Base-by-base conservation (phyloP, 2,113 vertebrate genomes). In the Synodontis membranacea region DNA sequence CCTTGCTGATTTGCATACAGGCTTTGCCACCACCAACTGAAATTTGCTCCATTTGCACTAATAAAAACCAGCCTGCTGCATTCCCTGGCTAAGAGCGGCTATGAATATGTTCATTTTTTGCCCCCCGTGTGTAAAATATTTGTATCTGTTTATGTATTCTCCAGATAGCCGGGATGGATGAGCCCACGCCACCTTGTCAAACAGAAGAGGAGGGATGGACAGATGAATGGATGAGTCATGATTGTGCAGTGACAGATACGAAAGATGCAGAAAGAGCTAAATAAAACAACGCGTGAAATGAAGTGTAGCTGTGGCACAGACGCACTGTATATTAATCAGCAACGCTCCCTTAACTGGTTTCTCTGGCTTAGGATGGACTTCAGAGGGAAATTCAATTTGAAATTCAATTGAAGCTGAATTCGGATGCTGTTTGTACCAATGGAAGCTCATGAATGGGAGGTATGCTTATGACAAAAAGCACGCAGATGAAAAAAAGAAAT, bases 311-410 rank as follows among this genome's bases (percentile, higher is more conserved):
- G 31, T 74, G n/a, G 56, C 7, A 28, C 31, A 52, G 68, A 82
- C 72, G 39, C 19, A n/a, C n/a, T n/a, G n/a, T n/a, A 72, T 89
- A 85, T 81, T 83, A 82, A 75, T 87, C 56, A 81, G 64, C 31
- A 12, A 78, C 48, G 58, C 75, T 39, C 14, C 56, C 28, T 74
- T 48, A 4, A 50, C 72, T 23, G 34, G 46, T 76, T 70, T 70
- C 76, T 66, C n/a, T 37, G 23, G 62, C 44, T 82, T 87, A 66
- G 72, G 28, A 50, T 75, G 79, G 62, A 76, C 52, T 86, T 86
- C 68, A 68, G 87, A 86, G 1, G 70, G 46, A 82, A 86, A 90
- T 87, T 60, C 86, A 86, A 88, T 89, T n/a, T n/a, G n/a, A n/a
- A n/a, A n/a, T n/a, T n/a, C n/a, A n/a, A n/a, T n/a, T 84, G 54